Conservation (phyloP, 2,797 vertebrate species). For the Stomatorhinus walkeri region DNA sequence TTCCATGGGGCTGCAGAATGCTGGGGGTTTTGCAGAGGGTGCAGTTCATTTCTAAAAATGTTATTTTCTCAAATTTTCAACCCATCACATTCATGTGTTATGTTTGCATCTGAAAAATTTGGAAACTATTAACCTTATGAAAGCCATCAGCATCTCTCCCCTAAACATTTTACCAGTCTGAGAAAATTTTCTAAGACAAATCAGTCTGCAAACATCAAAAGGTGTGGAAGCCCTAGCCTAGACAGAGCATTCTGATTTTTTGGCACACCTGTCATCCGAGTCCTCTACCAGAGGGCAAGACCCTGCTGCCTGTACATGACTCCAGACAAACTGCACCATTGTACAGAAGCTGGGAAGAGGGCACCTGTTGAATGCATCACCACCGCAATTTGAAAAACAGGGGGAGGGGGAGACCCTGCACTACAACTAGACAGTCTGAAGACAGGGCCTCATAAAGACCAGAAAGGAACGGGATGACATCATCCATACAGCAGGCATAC, state of each 20-base stretch:
- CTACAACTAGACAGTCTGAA: background rate
- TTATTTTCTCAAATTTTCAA: background rate
- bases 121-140: background rate
- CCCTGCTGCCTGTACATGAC: background rate
- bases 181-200: background rate
- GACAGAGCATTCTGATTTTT: background rate
- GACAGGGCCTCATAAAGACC: background rate
- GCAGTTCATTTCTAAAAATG: background rate
- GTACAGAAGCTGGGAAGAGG: background rate
- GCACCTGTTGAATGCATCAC: background rate
- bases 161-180: background rate
- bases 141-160: background rate
- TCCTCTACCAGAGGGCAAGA: background rate
- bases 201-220: background rate
- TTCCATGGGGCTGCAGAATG: background rate
- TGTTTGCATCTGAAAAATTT: background rate
- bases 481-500: conserved; percentile 26
- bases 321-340: background rate
- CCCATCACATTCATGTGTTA: background rate
- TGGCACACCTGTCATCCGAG: background rate
- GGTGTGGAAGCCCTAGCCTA: background rate
- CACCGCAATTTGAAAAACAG: background rate
- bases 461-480: conserved; percentile 25
- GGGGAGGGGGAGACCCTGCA: background rate
- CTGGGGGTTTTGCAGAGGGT: background rate